Base-by-base conservation (phyloP, 2,888 invertebrate genomes). In the Penaeus monodon region DNA sequence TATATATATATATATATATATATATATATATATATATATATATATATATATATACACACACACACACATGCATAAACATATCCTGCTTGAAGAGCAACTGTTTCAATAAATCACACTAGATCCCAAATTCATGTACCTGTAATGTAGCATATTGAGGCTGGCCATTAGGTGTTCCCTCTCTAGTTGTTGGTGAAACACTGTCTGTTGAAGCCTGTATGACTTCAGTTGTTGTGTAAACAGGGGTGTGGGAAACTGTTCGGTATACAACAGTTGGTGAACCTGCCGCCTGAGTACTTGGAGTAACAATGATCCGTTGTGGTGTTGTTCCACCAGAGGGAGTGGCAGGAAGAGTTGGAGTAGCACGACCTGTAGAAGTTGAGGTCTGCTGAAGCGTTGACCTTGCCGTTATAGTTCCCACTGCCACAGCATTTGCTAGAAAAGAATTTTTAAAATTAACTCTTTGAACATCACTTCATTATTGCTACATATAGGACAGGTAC, bases 101-200 rank as follows among this genome's bases (percentile, higher is more conserved):
- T 2, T 57, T 57, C 12, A 2, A 57, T 57, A 14, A n/a, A 27
- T 33, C 20, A 81, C 27, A 38, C 17, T 27, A 14, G 3, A 68
- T 29, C 76, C 33, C 63, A 27, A 33, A 6, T 7, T 63, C 20
- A 65, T 79, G 20, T 17, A 89, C 88, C 81, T 89, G 88, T 57
- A 90, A 77, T 24, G 90, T 90, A 8, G 90, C 90, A 89, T 90
- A 90, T 74, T 90, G 90, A 1, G 90, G 90, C 65, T 89, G 89
- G 14, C 80, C 74, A n/a, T 33, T 44, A 22, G 89, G 44, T 10
- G 89, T 73, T 27, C 73, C 68, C 20, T 80, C 84, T 8, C 66
- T 49, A 20, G 80, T 38, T 22, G 81, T 22, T 3, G 84, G 63
- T 10, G 77, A 44, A 4, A 81, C 87, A 1, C 84, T 76, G 44